These are phyloP conservation scores for Pachydiplax longipennis DNA, from an alignment of 2,888 invertebrate genomes.

Conservation along the genomic window DNA sequence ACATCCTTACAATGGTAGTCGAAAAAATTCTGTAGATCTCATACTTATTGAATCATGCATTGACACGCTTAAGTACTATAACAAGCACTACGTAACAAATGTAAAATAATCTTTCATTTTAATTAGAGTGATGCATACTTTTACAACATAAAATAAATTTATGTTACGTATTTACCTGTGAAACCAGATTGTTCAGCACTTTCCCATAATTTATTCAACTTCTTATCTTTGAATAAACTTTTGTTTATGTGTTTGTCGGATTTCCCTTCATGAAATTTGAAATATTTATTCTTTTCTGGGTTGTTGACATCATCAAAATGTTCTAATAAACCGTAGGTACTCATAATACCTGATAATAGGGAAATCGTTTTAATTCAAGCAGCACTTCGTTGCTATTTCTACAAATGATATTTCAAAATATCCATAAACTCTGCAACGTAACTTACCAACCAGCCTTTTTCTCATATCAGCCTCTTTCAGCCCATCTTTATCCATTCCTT, in stretches of 20 bases:
- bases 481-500: slow-evolving; percentile 88
- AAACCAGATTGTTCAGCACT: slow-evolving; percentile 91
- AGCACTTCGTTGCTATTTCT: too few relatives aligned
- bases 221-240: slow-evolving; percentile 87
- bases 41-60: too few relatives aligned
- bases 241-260: slow-evolving; percentile 68
- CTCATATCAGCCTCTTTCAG: slow-evolving; percentile 81
- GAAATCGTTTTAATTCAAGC: background rate
- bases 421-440: background rate
- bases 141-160: background rate
- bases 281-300: slow-evolving; percentile 65
- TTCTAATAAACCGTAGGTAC: slow-evolving; percentile 79
- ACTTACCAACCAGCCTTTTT: slow-evolving; percentile 74
- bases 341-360: slow-evolving; percentile 70
- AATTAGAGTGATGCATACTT: background rate
- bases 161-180: slow-evolving; percentile 61
- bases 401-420: background rate
- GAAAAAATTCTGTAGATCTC: too few relatives aligned
- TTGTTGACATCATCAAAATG: slow-evolving; percentile 77
- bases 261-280: slow-evolving; percentile 61
- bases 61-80: too few relatives aligned
- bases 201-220: slow-evolving; percentile 86
- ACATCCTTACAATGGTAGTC: too few relatives aligned
- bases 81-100: too few relatives aligned
- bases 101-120: too few relatives aligned